Percentiles rank a stretch among this genome's conserved stretches.
These are phyloP conservation scores for Eulemur albifrons DNA, from an alignment of 2,797 vertebrate genomes.

Conservation along the genomic window DNA sequence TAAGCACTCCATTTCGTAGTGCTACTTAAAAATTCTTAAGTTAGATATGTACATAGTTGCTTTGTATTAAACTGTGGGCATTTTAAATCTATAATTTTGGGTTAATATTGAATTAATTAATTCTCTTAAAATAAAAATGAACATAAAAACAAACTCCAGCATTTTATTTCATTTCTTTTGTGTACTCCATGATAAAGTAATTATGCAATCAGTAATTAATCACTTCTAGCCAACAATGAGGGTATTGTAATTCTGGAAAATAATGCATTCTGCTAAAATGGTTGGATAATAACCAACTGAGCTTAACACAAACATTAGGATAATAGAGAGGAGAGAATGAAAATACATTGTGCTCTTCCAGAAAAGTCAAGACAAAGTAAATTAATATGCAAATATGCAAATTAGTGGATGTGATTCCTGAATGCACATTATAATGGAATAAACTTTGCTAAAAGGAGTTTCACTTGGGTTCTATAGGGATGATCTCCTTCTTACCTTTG, in stretches of 20 bases:
- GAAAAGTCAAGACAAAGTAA: constrained; percentile 35
- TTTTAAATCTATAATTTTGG: constrained; percentile 44
- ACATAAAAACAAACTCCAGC: not conserved
- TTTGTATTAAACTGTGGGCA: not conserved
- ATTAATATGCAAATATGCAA: constrained; percentile 55
- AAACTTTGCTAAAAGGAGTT: not conserved
- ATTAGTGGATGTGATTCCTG: not conserved
- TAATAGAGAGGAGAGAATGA: constrained; percentile 36
- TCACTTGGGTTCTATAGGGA: not conserved
- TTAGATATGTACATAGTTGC: not conserved
- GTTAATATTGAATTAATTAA: constrained; percentile 23
- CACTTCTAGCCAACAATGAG: constrained; percentile 36
- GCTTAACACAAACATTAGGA: constrained; percentile 48
- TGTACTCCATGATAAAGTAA: constrained; percentile 52
- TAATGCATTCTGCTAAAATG: constrained; percentile 61
- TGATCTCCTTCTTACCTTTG: not conserved
- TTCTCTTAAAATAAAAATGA: constrained; percentile 51
- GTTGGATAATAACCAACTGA: constrained; percentile 52
- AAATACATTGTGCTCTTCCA: constrained; percentile 29
- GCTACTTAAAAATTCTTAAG: constrained; percentile 9
- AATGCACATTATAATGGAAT: not conserved
- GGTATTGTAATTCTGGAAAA: constrained; percentile 56
- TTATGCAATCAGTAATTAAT: constrained; percentile 67
- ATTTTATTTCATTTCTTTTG: constrained; percentile 44
- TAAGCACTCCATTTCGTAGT: not conserved